These are phyloP conservation scores for Schizotus pectinicornis DNA, from an alignment of 2,888 invertebrate species.

Conservation along the genomic window DNA sequence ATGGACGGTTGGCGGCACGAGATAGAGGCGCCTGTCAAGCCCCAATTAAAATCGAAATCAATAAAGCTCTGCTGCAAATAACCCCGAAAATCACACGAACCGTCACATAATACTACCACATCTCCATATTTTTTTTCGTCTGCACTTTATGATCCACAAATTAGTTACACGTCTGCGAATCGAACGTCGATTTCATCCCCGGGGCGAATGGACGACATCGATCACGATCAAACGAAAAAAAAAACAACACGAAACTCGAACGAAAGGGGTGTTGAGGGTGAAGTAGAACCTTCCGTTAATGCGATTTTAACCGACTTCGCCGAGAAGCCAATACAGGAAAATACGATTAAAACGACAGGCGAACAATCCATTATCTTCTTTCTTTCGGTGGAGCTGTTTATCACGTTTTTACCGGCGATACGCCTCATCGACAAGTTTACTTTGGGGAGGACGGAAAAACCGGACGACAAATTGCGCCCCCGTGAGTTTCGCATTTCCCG, in stretches of 20 bases:
- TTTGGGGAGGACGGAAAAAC: background rate
- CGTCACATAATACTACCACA: too few relatives aligned
- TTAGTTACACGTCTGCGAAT: too few relatives aligned
- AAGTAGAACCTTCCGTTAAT: slow-evolving; percentile 6
- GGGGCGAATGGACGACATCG: too few relatives aligned
- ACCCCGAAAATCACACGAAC: background rate
- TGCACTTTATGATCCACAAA: too few relatives aligned
- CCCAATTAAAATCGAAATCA: slow-evolving; percentile 10
- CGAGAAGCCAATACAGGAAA: slow-evolving; percentile 17
- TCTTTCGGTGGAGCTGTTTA: slow-evolving; percentile 4
- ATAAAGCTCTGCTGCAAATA: background rate
- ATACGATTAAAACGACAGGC: slow-evolving; percentile 27
- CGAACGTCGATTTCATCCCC: too few relatives aligned
- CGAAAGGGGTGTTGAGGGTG: background rate
- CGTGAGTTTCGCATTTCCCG: too few relatives aligned
- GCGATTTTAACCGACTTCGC: slow-evolving; percentile 18
- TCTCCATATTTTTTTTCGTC: too few relatives aligned
- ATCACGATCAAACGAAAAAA: too few relatives aligned
- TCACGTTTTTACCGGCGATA: too few relatives aligned
- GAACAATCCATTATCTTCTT: slow-evolving; percentile 22
- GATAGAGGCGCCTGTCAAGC: slow-evolving; percentile 12
- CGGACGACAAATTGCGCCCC: too few relatives aligned
- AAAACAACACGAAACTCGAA: too few relatives aligned
- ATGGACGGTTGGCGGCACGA: slow-evolving; percentile 3
- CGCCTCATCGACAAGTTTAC: background rate